Conservation (phyloP, 1,140 invertebrate species). For the Dysdera silvatica region DNA sequence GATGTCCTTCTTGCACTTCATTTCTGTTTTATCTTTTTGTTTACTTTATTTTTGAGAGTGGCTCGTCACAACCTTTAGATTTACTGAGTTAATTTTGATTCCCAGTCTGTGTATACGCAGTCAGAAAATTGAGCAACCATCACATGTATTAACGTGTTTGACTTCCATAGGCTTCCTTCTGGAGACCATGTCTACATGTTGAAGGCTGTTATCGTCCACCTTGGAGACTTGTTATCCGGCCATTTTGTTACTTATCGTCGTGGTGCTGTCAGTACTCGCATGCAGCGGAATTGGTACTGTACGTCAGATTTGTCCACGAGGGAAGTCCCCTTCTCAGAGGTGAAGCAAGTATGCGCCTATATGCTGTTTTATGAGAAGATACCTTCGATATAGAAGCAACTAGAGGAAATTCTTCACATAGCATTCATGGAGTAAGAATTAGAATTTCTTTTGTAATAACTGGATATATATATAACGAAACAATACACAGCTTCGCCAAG, state of each 20-base stretch:
- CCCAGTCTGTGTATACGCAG: conserved; percentile 33
- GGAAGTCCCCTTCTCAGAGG: conserved; percentile 40
- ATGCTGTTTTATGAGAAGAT: conserved; percentile 50
- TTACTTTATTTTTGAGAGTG: background rate
- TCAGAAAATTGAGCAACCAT: background rate
- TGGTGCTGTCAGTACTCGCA: conserved; percentile 45
- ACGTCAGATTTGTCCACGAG: conserved; percentile 46
- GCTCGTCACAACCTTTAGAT: background rate
- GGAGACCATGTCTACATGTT: conserved; percentile 56
- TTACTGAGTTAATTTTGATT: background rate
- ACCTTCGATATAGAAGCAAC: no score
- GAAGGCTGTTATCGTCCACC: conserved; percentile 77
- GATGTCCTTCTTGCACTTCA: background rate
- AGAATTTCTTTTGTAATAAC: no score
- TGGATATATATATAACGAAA: no score
- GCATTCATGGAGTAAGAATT: no score
- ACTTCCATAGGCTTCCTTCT: background rate
- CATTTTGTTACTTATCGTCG: conserved; percentile 87
- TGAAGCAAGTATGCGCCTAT: conserved; percentile 45
- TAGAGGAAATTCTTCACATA: no score
- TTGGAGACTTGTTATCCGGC: conserved; percentile 72
- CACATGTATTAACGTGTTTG: background rate
- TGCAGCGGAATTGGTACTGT: conserved; percentile 42
- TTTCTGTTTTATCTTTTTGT: background rate
- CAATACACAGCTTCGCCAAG: no score